Percentiles rank a stretch among this genome's conserved stretches.
Evolutionary conservation across 2,888 invertebrate species (phyloP).

Genomic region (Disparrhopalites patrizii): DNA sequence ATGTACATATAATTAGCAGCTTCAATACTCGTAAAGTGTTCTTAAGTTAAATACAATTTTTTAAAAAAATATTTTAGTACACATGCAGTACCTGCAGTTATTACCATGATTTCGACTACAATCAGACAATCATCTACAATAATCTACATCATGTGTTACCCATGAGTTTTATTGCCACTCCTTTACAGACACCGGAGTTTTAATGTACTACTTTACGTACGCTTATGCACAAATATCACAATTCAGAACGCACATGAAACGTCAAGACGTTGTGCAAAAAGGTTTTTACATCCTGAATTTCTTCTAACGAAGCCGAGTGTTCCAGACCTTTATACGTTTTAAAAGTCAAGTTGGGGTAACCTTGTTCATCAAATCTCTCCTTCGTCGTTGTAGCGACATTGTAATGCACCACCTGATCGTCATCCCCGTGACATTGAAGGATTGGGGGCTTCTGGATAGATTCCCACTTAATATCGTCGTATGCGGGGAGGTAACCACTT

Average conservation of each 20-base stretch:
- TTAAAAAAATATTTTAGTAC: too few relatives aligned
- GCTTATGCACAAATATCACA: not conserved
- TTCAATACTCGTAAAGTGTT: too few relatives aligned
- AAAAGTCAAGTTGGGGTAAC: constrained; percentile 21
- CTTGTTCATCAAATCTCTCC: constrained; percentile 12
- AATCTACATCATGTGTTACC: too few relatives aligned
- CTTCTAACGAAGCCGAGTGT: constrained; percentile 23
- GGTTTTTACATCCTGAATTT: constrained; percentile 24
- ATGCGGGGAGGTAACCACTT: constrained; percentile 84
- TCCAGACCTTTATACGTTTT: constrained; percentile 27
- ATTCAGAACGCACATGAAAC: constrained; percentile 12
- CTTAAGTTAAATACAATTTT: too few relatives aligned
- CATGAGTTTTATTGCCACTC: too few relatives aligned
- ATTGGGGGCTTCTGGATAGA: constrained; percentile 37
- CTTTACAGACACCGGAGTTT: too few relatives aligned
- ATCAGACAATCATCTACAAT: too few relatives aligned
- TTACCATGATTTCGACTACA: too few relatives aligned
- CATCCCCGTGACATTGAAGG: constrained; percentile 70
- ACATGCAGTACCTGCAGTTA: too few relatives aligned
- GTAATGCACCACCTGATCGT: constrained; percentile 82
- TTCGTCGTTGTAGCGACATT: constrained; percentile 16
- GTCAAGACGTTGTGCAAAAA: constrained; percentile 23
- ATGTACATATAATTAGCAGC: too few relatives aligned
- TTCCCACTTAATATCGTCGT: constrained; percentile 55
- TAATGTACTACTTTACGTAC: too few relatives aligned